Percentiles rank a stretch among this genome's conserved stretches.
Conservation (phyloP, 1,140 invertebrate species). For the Daktulosphaira vitifoliae region DNA sequence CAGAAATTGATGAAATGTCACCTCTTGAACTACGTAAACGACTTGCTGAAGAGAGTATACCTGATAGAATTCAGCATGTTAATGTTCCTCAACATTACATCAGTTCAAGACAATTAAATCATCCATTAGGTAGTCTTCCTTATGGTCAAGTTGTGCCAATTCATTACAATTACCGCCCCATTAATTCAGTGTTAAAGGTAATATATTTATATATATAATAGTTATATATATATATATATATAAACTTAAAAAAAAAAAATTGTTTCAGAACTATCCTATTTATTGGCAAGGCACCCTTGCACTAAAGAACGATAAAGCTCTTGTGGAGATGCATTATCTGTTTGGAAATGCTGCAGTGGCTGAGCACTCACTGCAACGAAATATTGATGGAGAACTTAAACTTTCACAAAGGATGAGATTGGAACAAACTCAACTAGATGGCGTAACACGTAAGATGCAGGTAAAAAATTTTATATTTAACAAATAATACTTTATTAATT, state of each 20-base stretch:
- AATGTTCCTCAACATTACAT: conserved; percentile 1
- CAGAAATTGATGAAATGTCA: conserved; percentile 21
- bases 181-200: conserved; percentile 17
- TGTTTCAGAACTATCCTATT: conserved; percentile 70
- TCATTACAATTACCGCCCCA: conserved; percentile 8
- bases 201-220: background rate
- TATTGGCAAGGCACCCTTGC: conserved; percentile 94
- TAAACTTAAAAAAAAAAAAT: no score
- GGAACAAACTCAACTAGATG: conserved; percentile 87
- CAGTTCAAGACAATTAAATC: background rate
- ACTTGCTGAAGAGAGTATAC: conserved; percentile 1
- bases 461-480: conserved; percentile 47
- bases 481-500: no score
- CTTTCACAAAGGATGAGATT: conserved; percentile 95
- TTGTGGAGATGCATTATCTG: conserved; percentile 97
- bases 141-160: conserved; percentile 24
- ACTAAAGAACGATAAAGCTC: conserved; percentile 90
- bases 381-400: conserved; percentile 68
- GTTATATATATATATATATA: no score
- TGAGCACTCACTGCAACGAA: conserved; percentile 66
- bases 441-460: conserved; percentile 91
- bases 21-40: conserved; percentile 17
- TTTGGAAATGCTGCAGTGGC: conserved; percentile 84
- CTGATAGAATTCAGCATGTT: conserved; percentile 13
- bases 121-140: conserved; percentile 18